Evolutionary conservation across 2,888 invertebrate genomes (phyloP), one percentile per base, ranked within the genome.

Genomic region (Lordiphosa andalusiaca): DNA sequence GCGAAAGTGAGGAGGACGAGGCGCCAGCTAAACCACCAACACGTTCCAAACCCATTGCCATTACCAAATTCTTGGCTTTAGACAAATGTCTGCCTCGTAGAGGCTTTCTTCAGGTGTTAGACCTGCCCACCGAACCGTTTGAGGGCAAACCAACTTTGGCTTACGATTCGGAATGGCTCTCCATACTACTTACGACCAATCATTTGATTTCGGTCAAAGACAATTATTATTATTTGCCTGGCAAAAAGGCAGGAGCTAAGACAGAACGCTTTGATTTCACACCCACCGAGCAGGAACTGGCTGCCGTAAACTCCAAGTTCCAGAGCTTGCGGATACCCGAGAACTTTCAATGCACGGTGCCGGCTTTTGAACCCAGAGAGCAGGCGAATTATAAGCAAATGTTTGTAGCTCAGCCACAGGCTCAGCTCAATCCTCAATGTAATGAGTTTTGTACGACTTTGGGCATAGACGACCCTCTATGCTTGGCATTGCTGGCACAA

Each of bases 151-250:
- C 73, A 6, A 54, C 21, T 0, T 60, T 90, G 4, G 78, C 92
- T 68, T 94, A 96, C 88, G 99, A 99, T 90, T 91, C 94, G n/a
- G 97, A 98, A 89, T 99, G 99, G 99, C 90, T 99, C 62, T 93
- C 95, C 7, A 92, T 99, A 84, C 91, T 99, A 42, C 93, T 93
- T 85, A 92, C 92, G 67, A 99, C 99, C 1, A 96, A 99, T 91
- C 95, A 98, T 90, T 91, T 98, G 44, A 89, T 96, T 40, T 94
- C 93, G 84, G 92, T 95, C 0, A 94, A 93, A 84, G 92, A 91
- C 81, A 88, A 91, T 7, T 91, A 91, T 42, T 92, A 93, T 74
- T 96, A 95, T 86, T 93, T 98, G 93, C 98, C 98, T 0, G 95
- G 95, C 3, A 86, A 87, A 6, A 93, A 94, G 36, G 93, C 93